These are phyloP conservation scores for Escarpia spicata DNA, from an alignment of 2,888 invertebrate species.

Conservation along the genomic window DNA sequence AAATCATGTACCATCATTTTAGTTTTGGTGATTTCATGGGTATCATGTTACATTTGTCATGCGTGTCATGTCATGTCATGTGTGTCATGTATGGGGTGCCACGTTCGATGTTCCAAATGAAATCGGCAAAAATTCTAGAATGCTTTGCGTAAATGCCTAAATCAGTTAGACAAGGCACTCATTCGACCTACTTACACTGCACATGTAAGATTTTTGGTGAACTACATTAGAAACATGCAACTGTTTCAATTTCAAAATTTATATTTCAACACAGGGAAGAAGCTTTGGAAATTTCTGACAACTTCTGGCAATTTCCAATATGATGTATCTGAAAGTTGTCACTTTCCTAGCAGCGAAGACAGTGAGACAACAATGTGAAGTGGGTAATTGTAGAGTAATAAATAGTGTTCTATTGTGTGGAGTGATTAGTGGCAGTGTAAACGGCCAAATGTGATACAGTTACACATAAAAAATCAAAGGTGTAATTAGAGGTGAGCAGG, in stretches of 20 bases:
- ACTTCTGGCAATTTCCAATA: not conserved
- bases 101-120: no score
- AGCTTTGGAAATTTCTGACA: not conserved
- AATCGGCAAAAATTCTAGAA: no score
- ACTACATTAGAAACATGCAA: not conserved
- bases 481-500: not conserved
- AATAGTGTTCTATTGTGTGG: not conserved
- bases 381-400: not conserved
- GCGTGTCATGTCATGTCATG: no score
- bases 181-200: not conserved
- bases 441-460: not conserved
- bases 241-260: not conserved
- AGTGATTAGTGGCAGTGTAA: not conserved
- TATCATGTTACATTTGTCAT: no score
- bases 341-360: not conserved
- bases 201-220: not conserved
- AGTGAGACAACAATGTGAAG: not conserved
- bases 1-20: not conserved
- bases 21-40: not conserved
- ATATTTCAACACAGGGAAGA: not conserved
- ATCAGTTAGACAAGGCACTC: not conserved
- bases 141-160: no score
- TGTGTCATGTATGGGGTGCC: no score
- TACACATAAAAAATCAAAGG: conserved; percentile 10
- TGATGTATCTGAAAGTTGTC: not conserved